These are phyloP conservation scores for Triops cancriformis DNA, from an alignment of 1,140 invertebrate genomes.

Conservation along the genomic window DNA sequence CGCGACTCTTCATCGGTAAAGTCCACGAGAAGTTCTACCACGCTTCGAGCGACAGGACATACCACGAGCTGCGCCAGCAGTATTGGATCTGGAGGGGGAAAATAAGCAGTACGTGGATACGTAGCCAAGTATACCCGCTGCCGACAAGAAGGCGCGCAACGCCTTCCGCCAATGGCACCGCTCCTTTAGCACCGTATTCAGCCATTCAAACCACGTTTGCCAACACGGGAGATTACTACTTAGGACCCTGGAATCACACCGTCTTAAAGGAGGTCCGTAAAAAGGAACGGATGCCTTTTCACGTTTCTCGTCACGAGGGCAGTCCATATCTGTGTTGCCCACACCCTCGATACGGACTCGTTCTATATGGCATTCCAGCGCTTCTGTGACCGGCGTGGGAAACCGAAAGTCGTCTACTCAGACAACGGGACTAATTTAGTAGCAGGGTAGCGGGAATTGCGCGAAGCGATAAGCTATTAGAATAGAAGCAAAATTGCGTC, in stretches of 20 bases:
- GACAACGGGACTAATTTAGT: constrained; percentile 33
- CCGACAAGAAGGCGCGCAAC: background rate
- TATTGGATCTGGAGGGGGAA: no score
- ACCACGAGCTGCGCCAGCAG: no score
- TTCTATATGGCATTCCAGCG: no score
- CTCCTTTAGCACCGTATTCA: constrained; percentile 29
- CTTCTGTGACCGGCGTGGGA: no score
- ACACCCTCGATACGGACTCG: no score
- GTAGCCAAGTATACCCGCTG: no score
- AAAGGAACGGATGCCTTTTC: constrained; percentile 31
- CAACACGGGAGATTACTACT: constrained; percentile 31
- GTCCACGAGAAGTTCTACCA: no score
- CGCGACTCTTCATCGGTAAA: no score
- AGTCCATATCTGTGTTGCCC: no score
- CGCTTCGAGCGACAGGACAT: no score
- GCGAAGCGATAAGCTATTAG: constrained; percentile 31
- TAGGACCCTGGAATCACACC: constrained; percentile 31
- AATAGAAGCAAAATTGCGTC: constrained; percentile 24
- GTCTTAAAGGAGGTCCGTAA: constrained; percentile 30
- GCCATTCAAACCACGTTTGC: constrained; percentile 26
- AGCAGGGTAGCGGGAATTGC: no score
- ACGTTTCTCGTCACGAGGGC: constrained; percentile 33
- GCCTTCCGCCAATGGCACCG: constrained; percentile 24
- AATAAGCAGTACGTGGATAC: no score
- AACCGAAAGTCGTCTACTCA: constrained; percentile 31